Evolutionary conservation across 2,888 invertebrate species (phyloP).

Genomic region (Dynastes tityus): DNA sequence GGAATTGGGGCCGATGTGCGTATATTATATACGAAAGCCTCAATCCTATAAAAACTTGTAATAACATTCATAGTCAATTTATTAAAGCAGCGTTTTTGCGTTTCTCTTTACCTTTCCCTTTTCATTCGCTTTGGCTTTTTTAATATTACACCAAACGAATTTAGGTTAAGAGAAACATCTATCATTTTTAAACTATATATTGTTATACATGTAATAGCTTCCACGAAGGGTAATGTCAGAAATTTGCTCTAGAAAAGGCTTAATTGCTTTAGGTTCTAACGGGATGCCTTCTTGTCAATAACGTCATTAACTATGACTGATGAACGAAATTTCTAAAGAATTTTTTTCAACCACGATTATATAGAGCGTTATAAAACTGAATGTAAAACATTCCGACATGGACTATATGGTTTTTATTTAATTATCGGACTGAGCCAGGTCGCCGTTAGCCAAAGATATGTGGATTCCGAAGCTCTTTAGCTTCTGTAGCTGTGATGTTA

Average conservation of each 20-base stretch:
- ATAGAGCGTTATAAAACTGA: too few relatives aligned
- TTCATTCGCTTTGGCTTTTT: neutral
- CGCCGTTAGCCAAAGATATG: too few relatives aligned
- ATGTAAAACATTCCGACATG: too few relatives aligned
- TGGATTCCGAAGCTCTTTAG: too few relatives aligned
- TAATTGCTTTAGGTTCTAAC: constrained; percentile 34
- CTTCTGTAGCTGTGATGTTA: too few relatives aligned
- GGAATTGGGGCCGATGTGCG: too few relatives aligned
- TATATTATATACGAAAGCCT: too few relatives aligned
- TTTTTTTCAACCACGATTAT: too few relatives aligned
- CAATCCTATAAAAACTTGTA: constrained; percentile 31
- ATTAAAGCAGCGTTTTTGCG: constrained; percentile 31
- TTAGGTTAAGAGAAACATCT: neutral
- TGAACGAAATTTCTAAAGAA: constrained; percentile 17
- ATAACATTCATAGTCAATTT: constrained; percentile 49
- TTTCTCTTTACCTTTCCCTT: constrained; percentile 18
- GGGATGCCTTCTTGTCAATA: constrained; percentile 17
- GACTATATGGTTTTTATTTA: too few relatives aligned
- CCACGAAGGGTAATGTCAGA: constrained; percentile 5
- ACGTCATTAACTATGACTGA: constrained; percentile 25
- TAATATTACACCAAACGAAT: neutral
- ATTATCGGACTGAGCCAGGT: too few relatives aligned
- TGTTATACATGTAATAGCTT: constrained; percentile 1
- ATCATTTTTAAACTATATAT: neutral
- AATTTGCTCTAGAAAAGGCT: constrained; percentile 13